Percentiles rank a stretch among this genome's conserved stretches.
These are phyloP conservation scores for Thamnophis sirtalis DNA, from an alignment of 2,113 vertebrate species.

Conservation along the genomic window DNA sequence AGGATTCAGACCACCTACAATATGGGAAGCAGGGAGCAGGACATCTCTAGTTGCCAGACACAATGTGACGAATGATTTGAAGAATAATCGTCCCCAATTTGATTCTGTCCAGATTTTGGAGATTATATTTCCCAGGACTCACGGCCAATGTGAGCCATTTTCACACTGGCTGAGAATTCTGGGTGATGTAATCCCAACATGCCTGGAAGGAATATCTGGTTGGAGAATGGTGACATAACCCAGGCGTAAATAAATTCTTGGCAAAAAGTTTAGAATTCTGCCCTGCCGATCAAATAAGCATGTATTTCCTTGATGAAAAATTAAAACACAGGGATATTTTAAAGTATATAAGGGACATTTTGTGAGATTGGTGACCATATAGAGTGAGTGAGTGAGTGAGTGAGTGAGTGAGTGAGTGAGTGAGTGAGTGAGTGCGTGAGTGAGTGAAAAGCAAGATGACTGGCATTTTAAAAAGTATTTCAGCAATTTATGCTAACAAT, in stretches of 20 bases:
- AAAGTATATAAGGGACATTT: neutral
- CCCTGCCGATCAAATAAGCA: neutral
- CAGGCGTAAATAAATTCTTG: neutral
- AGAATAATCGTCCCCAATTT: neutral
- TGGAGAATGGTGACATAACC: neutral
- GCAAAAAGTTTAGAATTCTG: neutral
- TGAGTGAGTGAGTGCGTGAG: neutral
- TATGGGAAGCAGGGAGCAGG: neutral
- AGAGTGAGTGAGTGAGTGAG: neutral
- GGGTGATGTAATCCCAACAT: neutral
- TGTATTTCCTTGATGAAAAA: neutral
- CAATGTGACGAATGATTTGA: neutral
- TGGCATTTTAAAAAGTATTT: neutral
- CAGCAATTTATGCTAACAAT: neutral
- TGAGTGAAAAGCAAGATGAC: neutral
- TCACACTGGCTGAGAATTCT: neutral
- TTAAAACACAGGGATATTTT: neutral
- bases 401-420: rapidly evolving
- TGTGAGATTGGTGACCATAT: neutral
- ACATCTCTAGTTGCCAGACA: neutral
- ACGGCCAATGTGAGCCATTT: neutral
- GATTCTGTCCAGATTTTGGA: neutral
- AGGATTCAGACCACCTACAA: slow-evolving; percentile 4
- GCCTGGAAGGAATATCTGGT: neutral
- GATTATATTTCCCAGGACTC: neutral